phyloP scores from a whole-genome alignment of 2,113 vertebrate species.

The Myrmecobius fasciatus region DNA sequence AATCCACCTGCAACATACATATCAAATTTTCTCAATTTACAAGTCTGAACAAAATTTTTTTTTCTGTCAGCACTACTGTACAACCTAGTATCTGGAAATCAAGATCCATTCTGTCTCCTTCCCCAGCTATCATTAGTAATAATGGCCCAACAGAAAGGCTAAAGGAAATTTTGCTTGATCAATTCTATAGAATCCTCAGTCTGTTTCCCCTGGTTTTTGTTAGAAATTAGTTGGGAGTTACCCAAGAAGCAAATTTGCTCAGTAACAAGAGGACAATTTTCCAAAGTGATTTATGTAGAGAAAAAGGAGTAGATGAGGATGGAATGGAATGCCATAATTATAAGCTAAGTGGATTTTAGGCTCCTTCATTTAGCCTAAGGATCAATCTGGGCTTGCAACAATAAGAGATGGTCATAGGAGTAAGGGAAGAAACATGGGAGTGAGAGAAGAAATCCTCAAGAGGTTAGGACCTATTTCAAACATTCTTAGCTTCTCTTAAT shows the following conservation, averaged over 20 bases:
- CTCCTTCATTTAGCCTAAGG: not conserved
- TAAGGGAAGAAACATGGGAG: not conserved
- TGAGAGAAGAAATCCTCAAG: not conserved
- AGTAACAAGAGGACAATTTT: not conserved
- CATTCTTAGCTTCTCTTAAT: not conserved
- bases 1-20: conserved; percentile 64
- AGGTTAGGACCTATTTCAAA: not conserved
- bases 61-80: conserved; percentile 58
- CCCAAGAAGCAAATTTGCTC: not conserved
- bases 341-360: not conserved
- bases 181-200: conserved; percentile 32
- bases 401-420: not conserved
- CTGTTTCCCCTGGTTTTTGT: accelerated
- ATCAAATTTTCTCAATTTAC: conserved; percentile 67
- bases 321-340: not conserved
- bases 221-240: not conserved
- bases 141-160: conserved; percentile 53
- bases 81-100: conserved; percentile 64
- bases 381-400: not conserved
- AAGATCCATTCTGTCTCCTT: conserved; percentile 61
- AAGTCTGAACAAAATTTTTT: conserved; percentile 76
- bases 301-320: not conserved
- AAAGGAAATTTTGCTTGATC: conserved; percentile 63
- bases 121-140: conserved; percentile 61
- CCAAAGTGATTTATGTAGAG: not conserved